phyloP scores from a whole-genome alignment of 2,888 invertebrate species.

The Trachelus troglodyta region DNA sequence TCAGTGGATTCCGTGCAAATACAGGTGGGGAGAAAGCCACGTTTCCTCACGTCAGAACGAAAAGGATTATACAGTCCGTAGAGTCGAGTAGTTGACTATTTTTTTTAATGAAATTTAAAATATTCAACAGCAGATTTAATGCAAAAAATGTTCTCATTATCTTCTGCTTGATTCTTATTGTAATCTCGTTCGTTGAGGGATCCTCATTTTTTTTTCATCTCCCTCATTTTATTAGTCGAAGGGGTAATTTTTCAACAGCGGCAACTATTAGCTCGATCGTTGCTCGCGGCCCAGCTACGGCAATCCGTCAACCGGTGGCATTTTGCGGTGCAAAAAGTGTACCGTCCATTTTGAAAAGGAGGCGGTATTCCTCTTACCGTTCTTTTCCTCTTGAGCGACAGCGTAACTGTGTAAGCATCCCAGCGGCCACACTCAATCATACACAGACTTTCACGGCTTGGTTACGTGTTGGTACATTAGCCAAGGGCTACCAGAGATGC shows the following conservation, averaged over 20 bases:
- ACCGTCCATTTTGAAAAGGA: slow-evolving; percentile 4
- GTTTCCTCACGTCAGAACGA: neutral
- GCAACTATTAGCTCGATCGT: neutral
- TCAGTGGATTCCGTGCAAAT: slow-evolving; percentile 27
- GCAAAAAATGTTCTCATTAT: neutral
- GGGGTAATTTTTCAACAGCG: neutral
- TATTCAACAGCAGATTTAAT: neutral
- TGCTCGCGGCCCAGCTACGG: neutral
- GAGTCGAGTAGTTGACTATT: slow-evolving; percentile 15
- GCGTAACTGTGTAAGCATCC: slow-evolving; percentile 40
- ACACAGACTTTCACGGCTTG: slow-evolving; percentile 31
- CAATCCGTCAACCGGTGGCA: slow-evolving; percentile 8
- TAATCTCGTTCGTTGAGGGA: neutral
- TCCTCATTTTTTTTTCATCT: neutral
- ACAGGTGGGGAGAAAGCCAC: slow-evolving; percentile 30
- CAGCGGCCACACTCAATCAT: slow-evolving; percentile 42
- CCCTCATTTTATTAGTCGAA: neutral
- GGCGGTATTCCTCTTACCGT: slow-evolving; percentile 15
- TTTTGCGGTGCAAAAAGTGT: slow-evolving; percentile 8
- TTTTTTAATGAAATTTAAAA: neutral
- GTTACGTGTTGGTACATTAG: slow-evolving; percentile 34
- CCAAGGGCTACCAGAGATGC: slow-evolving; percentile 23
- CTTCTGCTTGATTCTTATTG: neutral
- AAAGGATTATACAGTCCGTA: neutral
- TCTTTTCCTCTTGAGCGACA: slow-evolving; percentile 30